These are phyloP conservation scores for Lanistes nyassanus DNA, from an alignment of 1,140 invertebrate species.

Conservation along the genomic window DNA sequence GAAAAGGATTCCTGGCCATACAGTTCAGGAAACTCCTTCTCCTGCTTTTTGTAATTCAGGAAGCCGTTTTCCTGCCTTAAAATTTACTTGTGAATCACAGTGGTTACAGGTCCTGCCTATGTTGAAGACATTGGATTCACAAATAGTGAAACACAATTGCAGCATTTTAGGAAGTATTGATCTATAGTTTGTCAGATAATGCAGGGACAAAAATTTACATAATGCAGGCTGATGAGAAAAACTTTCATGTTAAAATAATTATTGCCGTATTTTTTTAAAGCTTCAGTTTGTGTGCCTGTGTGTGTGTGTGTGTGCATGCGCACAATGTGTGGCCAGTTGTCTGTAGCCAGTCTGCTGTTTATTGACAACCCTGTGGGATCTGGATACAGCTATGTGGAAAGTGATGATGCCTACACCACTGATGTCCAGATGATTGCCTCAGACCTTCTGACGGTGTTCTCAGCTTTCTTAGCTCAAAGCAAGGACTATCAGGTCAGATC, in stretches of 20 bases:
- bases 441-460: constrained; percentile 81
- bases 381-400: constrained; percentile 86
- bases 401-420: constrained; percentile 69
- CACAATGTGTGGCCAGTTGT: constrained; percentile 51
- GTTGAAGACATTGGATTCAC: too few relatives aligned
- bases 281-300: neutral
- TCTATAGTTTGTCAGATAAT: too few relatives aligned
- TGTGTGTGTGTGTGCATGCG: neutral
- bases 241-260: neutral
- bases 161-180: too few relatives aligned
- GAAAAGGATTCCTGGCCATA: too few relatives aligned
- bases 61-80: too few relatives aligned
- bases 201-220: neutral
- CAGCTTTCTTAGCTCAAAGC: constrained; percentile 73
- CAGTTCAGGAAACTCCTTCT: too few relatives aligned
- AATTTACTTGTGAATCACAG: too few relatives aligned
- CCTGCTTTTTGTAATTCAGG: too few relatives aligned
- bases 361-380: constrained; percentile 90
- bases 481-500: constrained; percentile 72
- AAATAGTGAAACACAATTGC: too few relatives aligned
- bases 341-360: constrained; percentile 80
- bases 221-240: neutral
- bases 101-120: too few relatives aligned
- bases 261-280: neutral
- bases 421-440: constrained; percentile 79